Percentiles rank a stretch among this genome's conserved stretches.
phyloP scores from a whole-genome alignment of 2,888 invertebrate genomes.

The Globia sparganii region DNA sequence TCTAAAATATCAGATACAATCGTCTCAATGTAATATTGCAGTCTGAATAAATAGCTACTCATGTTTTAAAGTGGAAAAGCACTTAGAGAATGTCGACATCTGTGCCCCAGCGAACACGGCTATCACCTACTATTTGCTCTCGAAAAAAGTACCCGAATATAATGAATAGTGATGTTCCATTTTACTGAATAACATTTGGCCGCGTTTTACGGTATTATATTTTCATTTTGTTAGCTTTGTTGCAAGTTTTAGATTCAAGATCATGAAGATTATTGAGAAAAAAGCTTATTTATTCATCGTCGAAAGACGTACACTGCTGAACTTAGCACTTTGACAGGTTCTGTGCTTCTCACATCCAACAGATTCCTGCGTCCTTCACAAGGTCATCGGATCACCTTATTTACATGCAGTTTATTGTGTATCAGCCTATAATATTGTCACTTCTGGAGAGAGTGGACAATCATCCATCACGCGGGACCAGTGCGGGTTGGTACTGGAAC shows the following conservation, averaged over 20 bases:
- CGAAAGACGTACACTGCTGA: too few species aligned
- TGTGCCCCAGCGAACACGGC: constrained; percentile 46
- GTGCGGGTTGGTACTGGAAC: not conserved
- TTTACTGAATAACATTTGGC: not conserved
- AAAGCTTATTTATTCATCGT: too few species aligned
- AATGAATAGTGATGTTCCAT: not conserved
- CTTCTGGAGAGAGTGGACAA: too few species aligned
- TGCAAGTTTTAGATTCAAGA: too few species aligned
- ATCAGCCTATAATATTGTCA: too few species aligned
- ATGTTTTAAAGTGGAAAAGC: constrained; percentile 66
- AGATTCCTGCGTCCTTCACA: too few species aligned
- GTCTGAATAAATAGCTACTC: constrained; percentile 65
- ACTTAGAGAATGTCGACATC: constrained; percentile 69
- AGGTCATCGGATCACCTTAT: too few species aligned
- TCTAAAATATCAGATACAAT: constrained; percentile 47
- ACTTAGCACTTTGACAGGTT: too few species aligned
- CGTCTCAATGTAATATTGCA: constrained; percentile 60
- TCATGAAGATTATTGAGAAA: not conserved
- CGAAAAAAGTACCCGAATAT: not conserved
- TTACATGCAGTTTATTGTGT: too few species aligned
- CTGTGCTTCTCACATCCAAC: too few species aligned
- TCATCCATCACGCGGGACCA: too few species aligned
- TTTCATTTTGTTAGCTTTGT: not conserved
- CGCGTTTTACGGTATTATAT: not conserved
- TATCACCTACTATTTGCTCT: constrained; percentile 20